A percentile compares a stretch with the other conserved stretches of the same genome.
Evolutionary conservation across 2,113 vertebrate species (phyloP).

Genomic region (Orthonyx spaldingii): DNA sequence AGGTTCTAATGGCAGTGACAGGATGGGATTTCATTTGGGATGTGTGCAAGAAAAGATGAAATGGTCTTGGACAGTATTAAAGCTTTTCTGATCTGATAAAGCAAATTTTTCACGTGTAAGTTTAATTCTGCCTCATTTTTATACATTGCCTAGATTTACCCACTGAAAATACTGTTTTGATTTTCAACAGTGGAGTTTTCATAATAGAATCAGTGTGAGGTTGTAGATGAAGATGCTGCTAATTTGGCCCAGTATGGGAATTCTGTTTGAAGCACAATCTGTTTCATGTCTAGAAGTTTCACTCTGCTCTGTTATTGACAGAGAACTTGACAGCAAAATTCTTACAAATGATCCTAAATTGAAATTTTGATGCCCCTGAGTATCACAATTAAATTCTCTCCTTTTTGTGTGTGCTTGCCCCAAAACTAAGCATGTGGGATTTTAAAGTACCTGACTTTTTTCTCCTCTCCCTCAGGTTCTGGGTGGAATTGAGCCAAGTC

Average conservation of each 20-base stretch:
- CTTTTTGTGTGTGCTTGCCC: background rate
- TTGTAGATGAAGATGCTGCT: background rate
- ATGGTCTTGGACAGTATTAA: background rate
- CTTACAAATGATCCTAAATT: background rate
- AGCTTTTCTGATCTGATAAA: background rate
- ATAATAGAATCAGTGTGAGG: background rate
- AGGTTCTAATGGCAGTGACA: background rate
- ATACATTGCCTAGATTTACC: background rate
- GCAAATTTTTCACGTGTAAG: background rate
- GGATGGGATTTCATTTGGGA: background rate
- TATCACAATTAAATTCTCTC: background rate
- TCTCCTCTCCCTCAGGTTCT: constrained; percentile 75
- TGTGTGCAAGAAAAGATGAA: background rate
- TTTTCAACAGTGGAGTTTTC: background rate
- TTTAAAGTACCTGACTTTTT: background rate
- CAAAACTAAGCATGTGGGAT: background rate
- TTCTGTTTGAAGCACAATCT: background rate
- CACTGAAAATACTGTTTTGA: background rate
- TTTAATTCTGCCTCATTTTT: background rate
- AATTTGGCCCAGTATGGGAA: background rate
- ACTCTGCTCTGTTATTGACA: background rate
- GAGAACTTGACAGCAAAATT: background rate
- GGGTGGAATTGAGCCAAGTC: constrained; percentile 86
- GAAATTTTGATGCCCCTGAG: background rate
- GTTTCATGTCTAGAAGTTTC: background rate